phyloP scores from a whole-genome alignment of 1,140 invertebrate species.

The Scaptomyza pallida region DNA sequence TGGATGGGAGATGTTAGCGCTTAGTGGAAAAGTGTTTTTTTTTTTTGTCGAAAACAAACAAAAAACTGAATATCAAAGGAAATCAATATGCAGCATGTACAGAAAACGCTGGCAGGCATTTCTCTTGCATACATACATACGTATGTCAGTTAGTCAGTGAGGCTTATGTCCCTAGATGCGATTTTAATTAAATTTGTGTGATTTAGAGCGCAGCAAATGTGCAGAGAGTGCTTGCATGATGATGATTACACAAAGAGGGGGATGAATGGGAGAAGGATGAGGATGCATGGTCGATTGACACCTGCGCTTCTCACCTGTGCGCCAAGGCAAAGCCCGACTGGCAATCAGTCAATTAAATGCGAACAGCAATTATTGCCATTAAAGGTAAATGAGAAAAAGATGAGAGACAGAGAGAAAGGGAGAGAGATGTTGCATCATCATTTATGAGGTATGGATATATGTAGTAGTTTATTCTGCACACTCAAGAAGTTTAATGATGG shows the following conservation, averaged over 20 bases:
- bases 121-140: background rate
- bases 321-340: constrained; percentile 3
- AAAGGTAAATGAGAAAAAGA: constrained; percentile 64
- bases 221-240: constrained; percentile 7
- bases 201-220: constrained; percentile 72
- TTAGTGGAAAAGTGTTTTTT: constrained; percentile 50
- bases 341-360: constrained; percentile 77
- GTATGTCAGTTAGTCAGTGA: constrained; percentile 9
- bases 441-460: constrained; percentile 43
- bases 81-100: constrained; percentile 24
- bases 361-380: constrained; percentile 58
- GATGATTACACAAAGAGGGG: too few species aligned
- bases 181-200: constrained; percentile 79
- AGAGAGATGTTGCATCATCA: too few species aligned
- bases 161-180: constrained; percentile 40
- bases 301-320: constrained; percentile 49
- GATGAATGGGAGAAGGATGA: too few species aligned
- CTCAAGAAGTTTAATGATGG: background rate
- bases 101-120: background rate
- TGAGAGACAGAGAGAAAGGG: constrained; percentile 41
- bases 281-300: constrained; percentile 43
- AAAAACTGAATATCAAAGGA: constrained; percentile 10
- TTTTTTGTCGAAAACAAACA: constrained; percentile 40
- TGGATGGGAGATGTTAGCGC: constrained; percentile 27
- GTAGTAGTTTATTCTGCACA: background rate